A percentile compares a stretch with the other conserved stretches of the same genome.
Evolutionary conservation across 2,113 vertebrate species (phyloP).

Genomic region (pig (Sus scrofa)): DNA sequence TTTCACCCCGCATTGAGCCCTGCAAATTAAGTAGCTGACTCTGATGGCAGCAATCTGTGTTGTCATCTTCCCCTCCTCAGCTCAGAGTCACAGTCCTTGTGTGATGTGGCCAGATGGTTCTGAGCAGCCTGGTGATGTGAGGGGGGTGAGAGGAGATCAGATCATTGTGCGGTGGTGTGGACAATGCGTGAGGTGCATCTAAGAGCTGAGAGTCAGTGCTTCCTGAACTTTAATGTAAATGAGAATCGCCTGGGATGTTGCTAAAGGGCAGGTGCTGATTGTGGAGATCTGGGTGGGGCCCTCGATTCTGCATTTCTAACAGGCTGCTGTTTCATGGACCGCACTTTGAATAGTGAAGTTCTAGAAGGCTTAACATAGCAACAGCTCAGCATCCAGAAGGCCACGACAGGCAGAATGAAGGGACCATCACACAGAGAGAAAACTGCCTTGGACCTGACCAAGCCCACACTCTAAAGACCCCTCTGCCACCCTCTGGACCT

Average conservation of each 20-base stretch:
- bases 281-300: neutral
- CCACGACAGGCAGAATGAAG: neutral
- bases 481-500: neutral
- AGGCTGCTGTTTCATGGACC: rapidly evolving
- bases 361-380: neutral
- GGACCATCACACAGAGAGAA: too few relatives aligned
- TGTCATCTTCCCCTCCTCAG: neutral
- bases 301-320: neutral
- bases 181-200: neutral
- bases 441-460: neutral
- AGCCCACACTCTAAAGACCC: neutral
- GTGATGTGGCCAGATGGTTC: neutral
- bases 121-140: neutral
- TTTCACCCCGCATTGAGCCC: neutral
- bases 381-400: rapidly evolving
- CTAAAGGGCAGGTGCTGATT: neutral
- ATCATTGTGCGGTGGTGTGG: neutral
- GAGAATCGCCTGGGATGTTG: too few relatives aligned
- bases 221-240: too few relatives aligned
- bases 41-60: neutral
- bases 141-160: neutral
- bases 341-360: neutral
- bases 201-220: neutral
- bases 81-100: neutral
- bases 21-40: neutral